phyloP scores from a whole-genome alignment of 2,113 vertebrate species.

The Tupaia tana region DNA sequence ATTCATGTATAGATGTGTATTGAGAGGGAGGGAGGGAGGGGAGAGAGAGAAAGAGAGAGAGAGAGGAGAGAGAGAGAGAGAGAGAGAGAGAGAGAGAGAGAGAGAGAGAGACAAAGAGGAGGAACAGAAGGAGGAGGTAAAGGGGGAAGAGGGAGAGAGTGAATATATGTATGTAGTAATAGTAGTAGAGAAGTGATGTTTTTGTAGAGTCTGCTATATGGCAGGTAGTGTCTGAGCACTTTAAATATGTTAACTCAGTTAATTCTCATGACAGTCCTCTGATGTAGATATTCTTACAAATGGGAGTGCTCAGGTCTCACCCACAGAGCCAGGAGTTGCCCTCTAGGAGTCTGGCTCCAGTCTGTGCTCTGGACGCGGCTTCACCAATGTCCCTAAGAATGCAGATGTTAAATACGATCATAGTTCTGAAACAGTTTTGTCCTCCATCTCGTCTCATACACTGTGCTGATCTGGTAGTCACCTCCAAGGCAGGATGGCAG shows the following conservation, averaged over 20 bases:
- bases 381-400: background rate
- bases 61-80: background rate
- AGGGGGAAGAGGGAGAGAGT: background rate
- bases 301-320: too few species aligned
- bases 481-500: background rate
- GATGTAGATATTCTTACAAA: background rate
- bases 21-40: background rate
- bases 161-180: background rate
- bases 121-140: too few species aligned
- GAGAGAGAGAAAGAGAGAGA: background rate
- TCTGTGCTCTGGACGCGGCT: accelerated
- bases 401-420: accelerated
- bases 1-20: background rate
- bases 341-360: background rate
- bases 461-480: background rate
- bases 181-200: background rate
- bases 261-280: background rate
- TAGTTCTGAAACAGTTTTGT: too few species aligned
- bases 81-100: too few species aligned
- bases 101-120: too few species aligned
- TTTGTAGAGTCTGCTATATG: background rate
- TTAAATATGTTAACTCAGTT: background rate
- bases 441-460: background rate
- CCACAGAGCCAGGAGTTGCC: background rate
- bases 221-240: background rate